These are phyloP conservation scores for Thryonomys swinderianus DNA, from an alignment of 2,113 vertebrate species.

Conservation along the genomic window DNA sequence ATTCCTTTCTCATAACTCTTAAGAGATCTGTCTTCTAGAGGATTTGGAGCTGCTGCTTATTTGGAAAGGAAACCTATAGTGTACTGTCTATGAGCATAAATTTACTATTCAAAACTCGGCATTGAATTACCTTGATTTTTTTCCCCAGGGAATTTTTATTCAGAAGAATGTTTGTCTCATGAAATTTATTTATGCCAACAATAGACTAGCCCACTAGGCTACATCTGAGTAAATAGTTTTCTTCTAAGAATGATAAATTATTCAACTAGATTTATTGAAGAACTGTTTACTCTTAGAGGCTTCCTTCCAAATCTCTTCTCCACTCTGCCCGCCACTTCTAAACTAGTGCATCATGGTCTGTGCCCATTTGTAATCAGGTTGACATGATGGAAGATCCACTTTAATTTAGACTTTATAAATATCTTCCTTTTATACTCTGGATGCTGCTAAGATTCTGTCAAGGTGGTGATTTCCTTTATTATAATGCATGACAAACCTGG, in stretches of 20 bases:
- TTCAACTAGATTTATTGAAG: conserved; percentile 41
- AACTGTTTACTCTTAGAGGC: background rate
- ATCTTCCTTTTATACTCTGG: background rate
- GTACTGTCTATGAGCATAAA: background rate
- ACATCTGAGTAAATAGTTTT: background rate
- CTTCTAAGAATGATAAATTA: conserved; percentile 33
- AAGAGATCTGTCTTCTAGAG: background rate
- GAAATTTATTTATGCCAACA: conserved; percentile 19
- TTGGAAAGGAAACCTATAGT: background rate
- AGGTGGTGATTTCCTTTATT: background rate
- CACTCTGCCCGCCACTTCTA: background rate
- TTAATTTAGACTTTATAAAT: background rate
- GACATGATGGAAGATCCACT: background rate
- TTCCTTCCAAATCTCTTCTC: background rate
- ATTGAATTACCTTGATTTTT: background rate
- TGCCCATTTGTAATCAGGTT: background rate
- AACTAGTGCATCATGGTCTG: background rate
- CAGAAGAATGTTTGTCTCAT: background rate
- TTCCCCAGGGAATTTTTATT: background rate
- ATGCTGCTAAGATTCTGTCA: background rate
- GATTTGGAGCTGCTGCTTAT: background rate
- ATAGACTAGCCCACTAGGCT: background rate
- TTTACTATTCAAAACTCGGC: background rate
- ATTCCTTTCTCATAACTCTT: background rate
- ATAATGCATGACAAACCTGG: background rate